Percentiles rank a stretch among this genome's conserved stretches.
Conservation (phyloP, 2,888 invertebrate species). For the Mamestra brassicae region DNA sequence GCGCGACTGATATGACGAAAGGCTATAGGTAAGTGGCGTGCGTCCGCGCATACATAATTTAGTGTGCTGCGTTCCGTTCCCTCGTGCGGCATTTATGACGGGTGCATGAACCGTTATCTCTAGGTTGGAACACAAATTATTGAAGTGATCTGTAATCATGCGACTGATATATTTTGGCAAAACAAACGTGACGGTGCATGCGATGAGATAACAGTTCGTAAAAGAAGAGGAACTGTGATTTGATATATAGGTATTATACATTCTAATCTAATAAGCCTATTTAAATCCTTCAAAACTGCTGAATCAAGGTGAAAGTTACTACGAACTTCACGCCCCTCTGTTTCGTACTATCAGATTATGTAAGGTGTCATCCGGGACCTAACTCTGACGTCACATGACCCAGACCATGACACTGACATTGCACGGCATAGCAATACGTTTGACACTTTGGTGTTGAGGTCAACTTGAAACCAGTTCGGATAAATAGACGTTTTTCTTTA, state of each 20-base stretch:
- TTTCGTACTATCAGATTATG: conserved; percentile 10
- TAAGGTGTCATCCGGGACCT: conserved; percentile 1
- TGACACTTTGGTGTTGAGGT: conserved; percentile 35
- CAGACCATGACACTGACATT: conserved; percentile 51
- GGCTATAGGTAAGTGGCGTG: conserved; percentile 63
- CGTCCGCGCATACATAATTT: conserved; percentile 71
- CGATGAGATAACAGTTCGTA: background rate
- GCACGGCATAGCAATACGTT: conserved; percentile 16
- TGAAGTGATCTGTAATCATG: conserved; percentile 39
- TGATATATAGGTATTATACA: background rate
- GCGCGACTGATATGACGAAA: conserved; percentile 71
- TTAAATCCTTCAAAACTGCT: background rate
- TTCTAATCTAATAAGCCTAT: background rate
- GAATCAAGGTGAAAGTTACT: conserved; percentile 17
- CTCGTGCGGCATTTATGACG: conserved; percentile 69
- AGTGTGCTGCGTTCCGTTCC: conserved; percentile 66
- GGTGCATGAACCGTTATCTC: conserved; percentile 77
- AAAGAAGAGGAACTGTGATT: conserved; percentile 1
- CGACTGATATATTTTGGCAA: conserved; percentile 41
- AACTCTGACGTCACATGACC: conserved; percentile 11
- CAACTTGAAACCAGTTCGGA: conserved; percentile 27
- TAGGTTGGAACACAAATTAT: conserved; percentile 47
- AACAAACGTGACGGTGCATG: conserved; percentile 33
- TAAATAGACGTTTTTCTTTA: conserved; percentile 1
- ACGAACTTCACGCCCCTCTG: background rate